Conservation (phyloP, 2,797 vertebrate species). For the Tauraco hartlaubi region DNA sequence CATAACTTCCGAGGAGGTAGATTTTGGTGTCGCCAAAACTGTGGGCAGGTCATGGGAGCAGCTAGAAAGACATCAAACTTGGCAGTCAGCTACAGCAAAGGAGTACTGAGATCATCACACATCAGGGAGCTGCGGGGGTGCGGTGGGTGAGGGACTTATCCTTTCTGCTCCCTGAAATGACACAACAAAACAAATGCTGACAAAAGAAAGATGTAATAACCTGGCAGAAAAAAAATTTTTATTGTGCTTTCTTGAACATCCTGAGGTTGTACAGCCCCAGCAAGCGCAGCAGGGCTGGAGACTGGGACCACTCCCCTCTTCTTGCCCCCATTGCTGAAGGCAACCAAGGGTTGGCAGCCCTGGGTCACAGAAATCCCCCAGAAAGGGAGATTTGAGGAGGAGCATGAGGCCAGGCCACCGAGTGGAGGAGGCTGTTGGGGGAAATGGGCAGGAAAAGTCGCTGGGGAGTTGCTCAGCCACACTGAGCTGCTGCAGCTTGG, state of each 20-base stretch:
- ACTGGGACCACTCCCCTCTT: background rate
- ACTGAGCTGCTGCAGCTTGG: background rate
- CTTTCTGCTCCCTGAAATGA: background rate
- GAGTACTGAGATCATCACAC: background rate
- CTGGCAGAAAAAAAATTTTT: conserved; percentile 4
- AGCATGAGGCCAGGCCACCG: fast-evolving
- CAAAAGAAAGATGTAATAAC: background rate
- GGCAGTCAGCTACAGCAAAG: background rate
- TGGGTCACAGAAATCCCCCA: background rate
- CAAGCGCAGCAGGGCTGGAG: background rate
- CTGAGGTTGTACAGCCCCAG: background rate
- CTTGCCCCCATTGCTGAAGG: fast-evolving
- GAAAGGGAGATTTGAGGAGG: background rate
- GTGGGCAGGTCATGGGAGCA: background rate
- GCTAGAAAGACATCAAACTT: background rate
- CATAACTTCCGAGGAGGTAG: background rate
- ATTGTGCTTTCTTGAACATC: conserved; percentile 2
- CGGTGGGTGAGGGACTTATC: fast-evolving
- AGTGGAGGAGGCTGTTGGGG: fast-evolving
- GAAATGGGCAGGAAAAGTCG: background rate
- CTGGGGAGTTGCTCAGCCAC: background rate
- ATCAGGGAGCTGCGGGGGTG: fast-evolving
- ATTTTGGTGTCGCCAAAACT: background rate
- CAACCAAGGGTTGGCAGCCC: background rate
- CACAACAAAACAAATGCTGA: background rate